Percentiles rank a stretch among this genome's conserved stretches.
These are phyloP conservation scores for Morus bassanus DNA, from an alignment of 2,797 vertebrate species.

Conservation along the genomic window DNA sequence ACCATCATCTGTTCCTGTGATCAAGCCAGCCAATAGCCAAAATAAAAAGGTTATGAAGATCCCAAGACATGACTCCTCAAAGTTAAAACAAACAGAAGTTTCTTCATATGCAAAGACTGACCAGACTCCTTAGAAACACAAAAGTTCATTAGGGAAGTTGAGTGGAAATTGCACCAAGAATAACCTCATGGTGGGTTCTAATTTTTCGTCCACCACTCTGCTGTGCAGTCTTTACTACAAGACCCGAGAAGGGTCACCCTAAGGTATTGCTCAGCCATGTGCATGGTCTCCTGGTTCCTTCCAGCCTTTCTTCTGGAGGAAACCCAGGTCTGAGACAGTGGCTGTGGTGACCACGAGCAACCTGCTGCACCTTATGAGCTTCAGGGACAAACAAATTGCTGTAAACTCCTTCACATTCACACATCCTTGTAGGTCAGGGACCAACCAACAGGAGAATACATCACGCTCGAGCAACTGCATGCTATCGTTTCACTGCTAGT, in stretches of 20 bases:
- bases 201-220: too few relatives aligned
- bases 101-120: not conserved
- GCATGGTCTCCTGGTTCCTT: not conserved
- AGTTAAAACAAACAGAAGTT: not conserved
- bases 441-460: rapidly evolving
- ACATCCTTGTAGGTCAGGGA: not conserved
- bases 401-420: not conserved
- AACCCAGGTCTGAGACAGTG: not conserved
- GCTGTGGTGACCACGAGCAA: not conserved
- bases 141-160: not conserved
- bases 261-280: not conserved
- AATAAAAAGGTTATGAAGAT: not conserved
- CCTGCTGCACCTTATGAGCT: not conserved
- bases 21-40: not conserved
- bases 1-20: not conserved
- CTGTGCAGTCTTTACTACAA: not conserved
- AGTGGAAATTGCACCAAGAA: not conserved
- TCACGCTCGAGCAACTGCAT: rapidly evolving
- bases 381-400: not conserved
- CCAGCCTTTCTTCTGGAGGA: not conserved
- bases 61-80: not conserved
- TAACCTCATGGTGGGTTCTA: not conserved
- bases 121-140: not conserved
- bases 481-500: rapidly evolving
- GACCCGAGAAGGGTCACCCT: not conserved